These are phyloP conservation scores for Mus spicilegus DNA, from an alignment of 2,113 vertebrate species.

Conservation along the genomic window DNA sequence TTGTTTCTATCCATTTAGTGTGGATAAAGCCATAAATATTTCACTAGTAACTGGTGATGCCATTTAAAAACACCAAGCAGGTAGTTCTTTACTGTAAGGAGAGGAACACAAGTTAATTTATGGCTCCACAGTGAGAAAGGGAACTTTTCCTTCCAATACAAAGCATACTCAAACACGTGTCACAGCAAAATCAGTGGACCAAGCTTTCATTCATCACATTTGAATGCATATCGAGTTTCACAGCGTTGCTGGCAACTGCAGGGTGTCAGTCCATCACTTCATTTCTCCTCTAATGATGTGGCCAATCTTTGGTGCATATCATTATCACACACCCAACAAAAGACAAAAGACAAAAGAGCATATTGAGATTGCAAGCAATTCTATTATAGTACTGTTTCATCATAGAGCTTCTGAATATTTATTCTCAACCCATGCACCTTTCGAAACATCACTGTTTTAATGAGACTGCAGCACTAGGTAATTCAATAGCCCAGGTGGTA, in stretches of 20 bases:
- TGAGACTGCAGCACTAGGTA: background rate
- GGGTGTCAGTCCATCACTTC: background rate
- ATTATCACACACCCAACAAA: background rate
- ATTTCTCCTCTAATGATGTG: background rate
- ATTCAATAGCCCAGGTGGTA: background rate
- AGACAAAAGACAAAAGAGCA: background rate
- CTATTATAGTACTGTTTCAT: background rate
- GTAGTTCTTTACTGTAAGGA: background rate
- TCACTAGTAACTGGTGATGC: background rate
- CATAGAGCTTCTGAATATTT: background rate
- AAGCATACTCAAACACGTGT: background rate
- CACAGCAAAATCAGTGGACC: background rate
- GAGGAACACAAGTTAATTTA: background rate
- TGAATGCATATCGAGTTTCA: background rate
- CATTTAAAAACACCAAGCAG: constrained; percentile 35
- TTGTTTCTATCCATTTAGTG: background rate
- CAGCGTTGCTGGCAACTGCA: background rate
- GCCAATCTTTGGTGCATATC: background rate
- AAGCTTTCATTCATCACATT: background rate
- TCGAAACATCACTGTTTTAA: background rate
- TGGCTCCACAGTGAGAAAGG: background rate
- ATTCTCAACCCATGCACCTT: background rate
- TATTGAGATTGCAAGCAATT: background rate
- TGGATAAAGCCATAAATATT: background rate
- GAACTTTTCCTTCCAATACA: constrained; percentile 26